Base-by-base conservation (phyloP, 1,140 invertebrate genomes). In the Pseudomyrmex pallidus region DNA sequence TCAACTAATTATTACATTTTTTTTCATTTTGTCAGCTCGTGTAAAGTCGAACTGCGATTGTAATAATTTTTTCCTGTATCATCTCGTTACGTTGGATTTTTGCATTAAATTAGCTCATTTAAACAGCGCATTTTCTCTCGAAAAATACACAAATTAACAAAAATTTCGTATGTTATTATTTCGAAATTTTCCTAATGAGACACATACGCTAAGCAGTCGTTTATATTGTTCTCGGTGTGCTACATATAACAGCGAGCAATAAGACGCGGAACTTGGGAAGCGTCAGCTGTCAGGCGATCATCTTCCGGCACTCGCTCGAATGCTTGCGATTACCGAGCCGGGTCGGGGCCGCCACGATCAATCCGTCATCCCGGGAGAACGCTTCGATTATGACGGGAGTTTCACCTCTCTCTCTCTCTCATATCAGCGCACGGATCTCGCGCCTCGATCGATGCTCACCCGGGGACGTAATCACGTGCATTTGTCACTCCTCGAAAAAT, bases 401-500 rank as follows among this genome's bases (percentile, higher is more conserved):
- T 35, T 35, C 35, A 7, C 35, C 35, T 35, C 35, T 35, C 35
- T 35, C 35, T 35, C 35, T 35, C 35, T 35, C 35, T 35, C 35
- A 35, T 35, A 35, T 35, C 67, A n/a, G 50, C 54, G 22, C 48
- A 10, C 2, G 35, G 4, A 54, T 73, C 57, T 62, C 46, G 62
- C 67, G 78, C 84, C 5, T 85, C 87, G 90, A 90, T 90, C 90
- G 88, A 72, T 61, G 78, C 87, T 89, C 86, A 85, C 84, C 85
- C 67, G 59, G 50, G 9, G 12, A 48, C 77, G 22, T 87, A 90
- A 91, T 92, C 87, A 86, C 77, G 59, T 80, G 74, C 88, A 90
- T 91, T 91, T 90, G 89, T 91, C 91, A 91, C 85, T 80, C 44
- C 4, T 86, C 84, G 87, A 91, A 90, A 91, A 91, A 90, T 80